These are phyloP conservation scores for Rhopilema esculentum DNA, from an alignment of 30 jellyfish, hydroid and myxozoan genomes.

Conservation along the genomic window DNA sequence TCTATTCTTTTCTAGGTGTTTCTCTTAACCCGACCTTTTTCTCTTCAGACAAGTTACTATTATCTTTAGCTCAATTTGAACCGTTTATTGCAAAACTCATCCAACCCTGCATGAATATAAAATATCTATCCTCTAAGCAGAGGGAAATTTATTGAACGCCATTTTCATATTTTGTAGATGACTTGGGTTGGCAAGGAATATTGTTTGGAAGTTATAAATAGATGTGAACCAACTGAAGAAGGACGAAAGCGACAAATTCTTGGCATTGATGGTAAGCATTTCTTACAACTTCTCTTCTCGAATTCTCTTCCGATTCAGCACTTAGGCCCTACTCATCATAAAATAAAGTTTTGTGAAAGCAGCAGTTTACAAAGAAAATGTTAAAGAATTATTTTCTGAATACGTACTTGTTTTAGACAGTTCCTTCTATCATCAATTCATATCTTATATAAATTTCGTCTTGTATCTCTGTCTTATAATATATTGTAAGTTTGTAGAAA, in stretches of 20 bases:
- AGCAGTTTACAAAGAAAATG: too few species aligned
- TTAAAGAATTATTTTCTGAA: not conserved
- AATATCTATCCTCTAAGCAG: too few species aligned
- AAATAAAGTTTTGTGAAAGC: too few species aligned
- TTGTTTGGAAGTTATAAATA: slow-evolving; percentile 81
- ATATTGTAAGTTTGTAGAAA: not conserved
- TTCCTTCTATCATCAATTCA: not conserved
- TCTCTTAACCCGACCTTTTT: too few species aligned
- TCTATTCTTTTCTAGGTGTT: too few species aligned
- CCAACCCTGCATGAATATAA: too few species aligned
- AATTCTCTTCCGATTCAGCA: not conserved
- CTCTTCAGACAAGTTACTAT: too few species aligned
- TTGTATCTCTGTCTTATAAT: not conserved
- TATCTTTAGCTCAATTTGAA: too few species aligned
- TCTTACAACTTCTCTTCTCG: not conserved
- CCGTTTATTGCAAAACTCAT: too few species aligned
- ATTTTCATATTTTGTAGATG: too few species aligned
- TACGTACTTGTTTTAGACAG: not conserved
- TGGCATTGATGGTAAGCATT: slow-evolving; percentile 88
- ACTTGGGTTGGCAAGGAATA: slow-evolving; percentile 86
- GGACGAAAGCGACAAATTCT: slow-evolving; percentile 83
- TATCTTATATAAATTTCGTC: not conserved
- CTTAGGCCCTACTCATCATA: not conserved
- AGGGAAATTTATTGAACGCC: too few species aligned
- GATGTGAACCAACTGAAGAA: slow-evolving; percentile 97